Conservation (phyloP, 2,797 vertebrate species). For the Rhyacichthys aspro region DNA sequence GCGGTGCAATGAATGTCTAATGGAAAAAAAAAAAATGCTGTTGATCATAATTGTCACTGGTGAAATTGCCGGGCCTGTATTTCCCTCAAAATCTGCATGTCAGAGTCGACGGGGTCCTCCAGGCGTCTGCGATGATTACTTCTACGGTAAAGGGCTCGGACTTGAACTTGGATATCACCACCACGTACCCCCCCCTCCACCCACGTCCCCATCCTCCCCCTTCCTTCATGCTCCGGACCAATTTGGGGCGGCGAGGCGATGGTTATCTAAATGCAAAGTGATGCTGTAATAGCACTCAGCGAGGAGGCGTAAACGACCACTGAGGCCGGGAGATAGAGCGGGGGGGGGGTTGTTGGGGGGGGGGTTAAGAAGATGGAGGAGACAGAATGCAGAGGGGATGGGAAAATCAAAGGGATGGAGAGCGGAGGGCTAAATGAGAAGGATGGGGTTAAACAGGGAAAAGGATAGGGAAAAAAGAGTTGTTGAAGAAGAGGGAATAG, state of each 20-base stretch:
- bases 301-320: conserved; percentile 43
- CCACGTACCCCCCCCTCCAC: conserved; percentile 21
- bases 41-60: conserved; percentile 53
- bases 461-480: background rate
- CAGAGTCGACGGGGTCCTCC: conserved; percentile 30
- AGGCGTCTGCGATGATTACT: conserved; percentile 66
- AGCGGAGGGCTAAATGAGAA: conserved; percentile 10
- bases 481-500: conserved; percentile 5
- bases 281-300: conserved; percentile 78
- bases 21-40: conserved; percentile 44
- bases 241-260: conserved; percentile 72
- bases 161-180: conserved; percentile 56
- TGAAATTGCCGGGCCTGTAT: conserved; percentile 58
- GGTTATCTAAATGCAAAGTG: conserved; percentile 87
- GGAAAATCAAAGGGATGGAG: background rate
- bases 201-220: background rate
- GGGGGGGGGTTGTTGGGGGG: conserved; percentile 4
- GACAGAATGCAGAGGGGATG: conserved; percentile 10
- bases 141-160: conserved; percentile 48
- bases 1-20: conserved; percentile 38
- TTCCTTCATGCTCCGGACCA: conserved; percentile 52
- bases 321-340: conserved; percentile 8
- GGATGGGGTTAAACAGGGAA: background rate
- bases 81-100: conserved; percentile 42
- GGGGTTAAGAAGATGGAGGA: conserved; percentile 15